Evolutionary conservation across 2,113 vertebrate species (phyloP).

Genomic region (Nannobrachium achirus): DNA sequence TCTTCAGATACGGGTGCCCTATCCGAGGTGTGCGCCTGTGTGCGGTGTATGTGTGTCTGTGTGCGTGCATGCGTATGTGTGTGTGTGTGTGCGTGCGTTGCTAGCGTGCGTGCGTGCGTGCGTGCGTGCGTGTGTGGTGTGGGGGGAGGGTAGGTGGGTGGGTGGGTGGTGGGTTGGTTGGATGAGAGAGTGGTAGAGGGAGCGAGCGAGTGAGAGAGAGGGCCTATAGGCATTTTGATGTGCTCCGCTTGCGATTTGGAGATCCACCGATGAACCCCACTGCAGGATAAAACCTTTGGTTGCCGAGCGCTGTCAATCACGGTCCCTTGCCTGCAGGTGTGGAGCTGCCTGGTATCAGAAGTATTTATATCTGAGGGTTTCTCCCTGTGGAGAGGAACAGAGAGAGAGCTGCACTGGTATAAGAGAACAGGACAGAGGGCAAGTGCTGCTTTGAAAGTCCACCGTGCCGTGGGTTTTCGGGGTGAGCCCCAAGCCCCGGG

Average conservation of each 20-base stretch:
- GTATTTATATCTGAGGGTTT: slow-evolving; percentile 15
- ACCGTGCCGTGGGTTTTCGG: neutral
- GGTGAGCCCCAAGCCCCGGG: slow-evolving; percentile 6
- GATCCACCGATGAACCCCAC: slow-evolving; percentile 7
- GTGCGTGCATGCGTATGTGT: slow-evolving; percentile 4
- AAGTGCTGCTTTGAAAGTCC: slow-evolving; percentile 27
- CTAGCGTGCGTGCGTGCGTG: no score
- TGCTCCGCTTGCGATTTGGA: neutral
- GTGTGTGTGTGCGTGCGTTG: neutral
- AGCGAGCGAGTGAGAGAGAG: no score
- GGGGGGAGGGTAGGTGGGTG: neutral
- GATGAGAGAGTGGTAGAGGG: no score
- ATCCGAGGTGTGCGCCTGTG: slow-evolving; percentile 8
- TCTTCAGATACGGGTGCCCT: slow-evolving; percentile 18
- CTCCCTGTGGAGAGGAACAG: slow-evolving; percentile 27
- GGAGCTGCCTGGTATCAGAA: neutral
- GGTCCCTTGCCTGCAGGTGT: slow-evolving; percentile 44
- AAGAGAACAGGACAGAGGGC: slow-evolving; percentile 22
- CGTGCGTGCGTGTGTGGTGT: neutral
- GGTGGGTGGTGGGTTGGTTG: no score
- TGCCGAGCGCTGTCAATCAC: slow-evolving; percentile 48
- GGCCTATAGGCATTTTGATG: no score
- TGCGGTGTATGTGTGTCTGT: slow-evolving; percentile 7
- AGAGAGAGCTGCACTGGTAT: slow-evolving; percentile 27
- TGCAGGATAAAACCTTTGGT: slow-evolving; percentile 41